phyloP scores from a whole-genome alignment of 2,113 vertebrate genomes.

The Corythaeola cristata region DNA sequence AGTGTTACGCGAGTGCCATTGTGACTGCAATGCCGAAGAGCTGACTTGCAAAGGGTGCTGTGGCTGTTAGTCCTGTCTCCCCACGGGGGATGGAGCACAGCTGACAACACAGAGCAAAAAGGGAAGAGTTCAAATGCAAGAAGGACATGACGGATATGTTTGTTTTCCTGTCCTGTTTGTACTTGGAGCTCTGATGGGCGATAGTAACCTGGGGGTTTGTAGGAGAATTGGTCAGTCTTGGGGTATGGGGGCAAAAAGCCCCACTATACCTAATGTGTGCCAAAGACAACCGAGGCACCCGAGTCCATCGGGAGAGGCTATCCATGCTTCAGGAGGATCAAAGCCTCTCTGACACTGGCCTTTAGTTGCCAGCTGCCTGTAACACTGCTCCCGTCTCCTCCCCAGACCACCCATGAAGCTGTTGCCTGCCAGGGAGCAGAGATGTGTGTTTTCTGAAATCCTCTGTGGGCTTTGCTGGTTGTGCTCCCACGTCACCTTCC shows the following conservation, averaged over 20 bases:
- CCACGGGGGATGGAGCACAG: neutral
- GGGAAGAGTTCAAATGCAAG: slow-evolving; percentile 14
- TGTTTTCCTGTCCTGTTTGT: neutral
- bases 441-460: neutral
- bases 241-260: neutral
- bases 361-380: neutral
- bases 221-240: neutral
- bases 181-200: fast-evolving
- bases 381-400: neutral
- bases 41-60: neutral
- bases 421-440: neutral
- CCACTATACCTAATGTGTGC: fast-evolving
- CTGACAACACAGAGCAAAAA: slow-evolving; percentile 47
- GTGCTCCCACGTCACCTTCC: neutral
- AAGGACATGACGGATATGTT: neutral
- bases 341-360: neutral
- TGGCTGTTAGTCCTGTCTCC: neutral
- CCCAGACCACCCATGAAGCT: slow-evolving; percentile 52
- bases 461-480: neutral
- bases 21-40: fast-evolving
- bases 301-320: fast-evolving
- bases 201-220: neutral
- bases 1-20: fast-evolving
- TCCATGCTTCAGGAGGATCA: neutral
- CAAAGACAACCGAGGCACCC: neutral